A percentile compares a stretch with the other conserved stretches of the same genome.
Evolutionary conservation across 2,888 invertebrate species (phyloP).

Genomic region (Liodrosophila aerea): DNA sequence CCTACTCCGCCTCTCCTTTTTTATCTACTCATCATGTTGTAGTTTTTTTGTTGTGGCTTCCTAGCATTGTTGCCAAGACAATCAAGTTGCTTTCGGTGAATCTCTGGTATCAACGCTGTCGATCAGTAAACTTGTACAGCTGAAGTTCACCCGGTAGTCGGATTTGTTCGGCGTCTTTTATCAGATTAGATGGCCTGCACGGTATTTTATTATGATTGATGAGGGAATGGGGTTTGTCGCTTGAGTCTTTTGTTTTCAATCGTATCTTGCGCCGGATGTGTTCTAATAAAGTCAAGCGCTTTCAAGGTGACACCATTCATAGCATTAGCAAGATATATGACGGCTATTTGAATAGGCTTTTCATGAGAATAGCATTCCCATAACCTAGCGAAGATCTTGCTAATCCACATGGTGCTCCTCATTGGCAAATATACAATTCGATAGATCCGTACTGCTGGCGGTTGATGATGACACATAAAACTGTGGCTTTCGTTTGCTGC

Average conservation of each 20-base stretch:
- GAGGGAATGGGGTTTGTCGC: constrained; percentile 49
- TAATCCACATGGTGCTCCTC: constrained; percentile 4
- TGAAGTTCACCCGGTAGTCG: constrained; percentile 52
- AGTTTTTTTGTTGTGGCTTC: constrained; percentile 39
- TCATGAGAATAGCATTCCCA: constrained; percentile 4
- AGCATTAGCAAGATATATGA: constrained; percentile 3
- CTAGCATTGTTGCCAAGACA: constrained; percentile 61
- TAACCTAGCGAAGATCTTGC: not conserved
- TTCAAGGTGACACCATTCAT: constrained; percentile 28
- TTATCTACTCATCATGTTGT: not conserved
- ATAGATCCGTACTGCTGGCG: constrained; percentile 5
- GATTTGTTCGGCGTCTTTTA: too few relatives aligned
- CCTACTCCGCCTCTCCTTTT: not conserved
- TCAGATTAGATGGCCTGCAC: constrained; percentile 40
- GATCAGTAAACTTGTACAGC: constrained; percentile 29
- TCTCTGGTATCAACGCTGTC: constrained; percentile 26
- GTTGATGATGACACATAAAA: constrained; percentile 16
- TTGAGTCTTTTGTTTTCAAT: constrained; percentile 37
- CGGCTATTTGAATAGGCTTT: constrained; percentile 1
- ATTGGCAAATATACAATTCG: constrained; percentile 29
- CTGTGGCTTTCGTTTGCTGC: constrained; percentile 7
- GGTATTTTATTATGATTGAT: constrained; percentile 58
- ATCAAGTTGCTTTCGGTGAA: constrained; percentile 48
- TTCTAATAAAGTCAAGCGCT: constrained; percentile 48
- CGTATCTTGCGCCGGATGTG: constrained; percentile 48